Evolutionary conservation across 2,797 vertebrate genomes (phyloP), one percentile per base, ranked within the genome.

Genomic region (Tinamus major): DNA sequence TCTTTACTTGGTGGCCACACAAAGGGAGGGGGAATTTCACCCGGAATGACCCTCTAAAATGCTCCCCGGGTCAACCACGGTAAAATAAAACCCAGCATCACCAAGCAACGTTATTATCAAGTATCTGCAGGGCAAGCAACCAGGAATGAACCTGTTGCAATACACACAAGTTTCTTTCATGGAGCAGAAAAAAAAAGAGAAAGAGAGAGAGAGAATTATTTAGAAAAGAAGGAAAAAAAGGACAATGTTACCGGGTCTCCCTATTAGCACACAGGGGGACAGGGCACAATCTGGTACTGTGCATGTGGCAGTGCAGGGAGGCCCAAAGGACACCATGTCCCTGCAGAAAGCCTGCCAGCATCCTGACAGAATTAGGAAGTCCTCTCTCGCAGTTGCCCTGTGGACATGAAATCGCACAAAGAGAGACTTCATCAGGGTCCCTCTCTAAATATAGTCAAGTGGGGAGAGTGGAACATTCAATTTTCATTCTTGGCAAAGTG

Each of bases 281-380:
- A 0, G 37, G 76, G 62, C 72, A 94, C 84, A 94, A 74, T 93
- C 82, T 69, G 67, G 62, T 5, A 49, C 85, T 91, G 65, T 93
- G 42, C 61, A 41, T 10, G 48, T 0, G 8, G 81, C 76, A 87
- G 31, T 0, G 33, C 68, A 69, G 65, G 2, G 71, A 81, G 55
- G 79, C 76, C 89, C 77, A 81, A 70, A 91, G 85, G 71, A 92
- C 89, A 85, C 0, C 2, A 8, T 93, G 92, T 94, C 85, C 93
- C 69, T 74, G 65, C 2, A 0, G 24, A 51, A 79, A 79, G 2
- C 13, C 62, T 92, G 96, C 94, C 96, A 95, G 95, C 41, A 96
- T 96, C 94, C 95, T 97, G 95, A 95, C 85, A 85, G 92, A 96
- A 92, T 93, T 96, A 95, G 95, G 96, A 97, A 97, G 97, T 94